These are phyloP conservation scores for Oryzias dopingdopingensis DNA, from an alignment of 2,797 vertebrate species.

Conservation along the genomic window DNA sequence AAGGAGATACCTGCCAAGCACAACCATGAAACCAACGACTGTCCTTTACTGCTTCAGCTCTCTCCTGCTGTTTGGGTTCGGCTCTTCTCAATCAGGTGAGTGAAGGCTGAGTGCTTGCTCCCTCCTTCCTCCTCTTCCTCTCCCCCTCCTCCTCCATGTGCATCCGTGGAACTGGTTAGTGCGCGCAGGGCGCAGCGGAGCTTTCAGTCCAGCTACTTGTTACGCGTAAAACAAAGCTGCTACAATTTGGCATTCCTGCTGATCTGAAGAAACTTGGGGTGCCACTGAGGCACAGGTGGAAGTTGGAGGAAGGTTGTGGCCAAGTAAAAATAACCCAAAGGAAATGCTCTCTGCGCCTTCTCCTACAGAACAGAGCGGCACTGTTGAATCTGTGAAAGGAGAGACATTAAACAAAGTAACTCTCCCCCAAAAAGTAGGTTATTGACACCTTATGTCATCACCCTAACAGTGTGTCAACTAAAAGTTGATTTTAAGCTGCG, in stretches of 20 bases:
- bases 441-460: slow-evolving; percentile 41
- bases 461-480: slow-evolving; percentile 27
- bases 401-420: slow-evolving; percentile 24
- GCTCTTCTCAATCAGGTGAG: slow-evolving; percentile 82
- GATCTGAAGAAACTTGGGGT: no score
- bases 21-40: slow-evolving; percentile 76
- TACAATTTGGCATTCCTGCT: neutral
- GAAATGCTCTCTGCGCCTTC: slow-evolving; percentile 25
- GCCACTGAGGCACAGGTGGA: slow-evolving; percentile 28
- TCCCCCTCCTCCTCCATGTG: slow-evolving; percentile 1
- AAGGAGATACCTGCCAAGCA: slow-evolving; percentile 71
- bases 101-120: slow-evolving; percentile 33
- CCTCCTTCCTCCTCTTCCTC: neutral
- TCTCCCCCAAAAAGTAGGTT: slow-evolving; percentile 23
- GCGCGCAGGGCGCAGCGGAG: slow-evolving; percentile 48
- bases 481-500: slow-evolving; percentile 38
- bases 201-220: slow-evolving; percentile 6
- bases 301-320: slow-evolving; percentile 1
- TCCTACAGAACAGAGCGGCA: slow-evolving; percentile 57
- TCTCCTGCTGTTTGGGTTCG: slow-evolving; percentile 69
- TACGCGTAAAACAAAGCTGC: neutral
- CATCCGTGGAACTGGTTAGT: slow-evolving; percentile 28
- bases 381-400: slow-evolving; percentile 61
- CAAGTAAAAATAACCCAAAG: slow-evolving; percentile 4
- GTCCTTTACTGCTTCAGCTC: slow-evolving; percentile 71